These are phyloP conservation scores for Pyrgus malvae DNA, from an alignment of 2,888 invertebrate genomes.

Conservation along the genomic window DNA sequence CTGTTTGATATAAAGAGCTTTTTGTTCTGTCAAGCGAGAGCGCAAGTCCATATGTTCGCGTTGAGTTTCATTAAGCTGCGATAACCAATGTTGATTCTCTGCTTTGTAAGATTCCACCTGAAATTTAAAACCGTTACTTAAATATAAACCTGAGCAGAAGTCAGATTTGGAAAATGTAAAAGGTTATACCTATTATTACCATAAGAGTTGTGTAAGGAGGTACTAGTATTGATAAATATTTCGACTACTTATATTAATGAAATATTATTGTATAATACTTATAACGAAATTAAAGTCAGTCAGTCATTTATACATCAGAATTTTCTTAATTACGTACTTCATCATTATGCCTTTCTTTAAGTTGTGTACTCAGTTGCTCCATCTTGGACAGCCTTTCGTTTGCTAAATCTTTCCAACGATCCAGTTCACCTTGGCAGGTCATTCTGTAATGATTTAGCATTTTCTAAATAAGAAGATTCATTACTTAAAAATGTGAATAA, in stretches of 20 bases:
- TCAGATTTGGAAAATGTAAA: too few relatives aligned
- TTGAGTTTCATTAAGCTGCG: constrained; percentile 78
- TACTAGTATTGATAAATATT: too few relatives aligned
- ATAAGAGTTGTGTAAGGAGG: too few relatives aligned
- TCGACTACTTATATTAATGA: too few relatives aligned
- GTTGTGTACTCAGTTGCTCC: constrained; percentile 81
- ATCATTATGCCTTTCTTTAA: constrained; percentile 83
- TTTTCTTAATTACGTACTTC: constrained; percentile 65
- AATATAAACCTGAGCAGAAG: too few relatives aligned
- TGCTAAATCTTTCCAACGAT: constrained; percentile 85
- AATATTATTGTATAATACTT: too few relatives aligned
- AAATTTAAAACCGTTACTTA: constrained; percentile 35
- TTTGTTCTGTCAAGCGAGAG: constrained; percentile 71
- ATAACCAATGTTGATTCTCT: constrained; percentile 84
- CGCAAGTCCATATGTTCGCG: constrained; percentile 77
- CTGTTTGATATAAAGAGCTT: constrained; percentile 60
- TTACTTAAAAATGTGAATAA: not conserved
- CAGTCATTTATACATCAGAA: too few relatives aligned
- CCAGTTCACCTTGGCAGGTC: constrained; percentile 62
- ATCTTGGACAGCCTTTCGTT: constrained; percentile 85
- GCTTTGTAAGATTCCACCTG: constrained; percentile 83
- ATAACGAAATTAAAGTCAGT: too few relatives aligned
- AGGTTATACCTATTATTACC: too few relatives aligned
- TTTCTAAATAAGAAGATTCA: too few relatives aligned
- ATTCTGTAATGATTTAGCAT: constrained; percentile 44